These are phyloP conservation scores for Parochlus steinenii DNA, from an alignment of 2,888 invertebrate genomes.

Conservation along the genomic window DNA sequence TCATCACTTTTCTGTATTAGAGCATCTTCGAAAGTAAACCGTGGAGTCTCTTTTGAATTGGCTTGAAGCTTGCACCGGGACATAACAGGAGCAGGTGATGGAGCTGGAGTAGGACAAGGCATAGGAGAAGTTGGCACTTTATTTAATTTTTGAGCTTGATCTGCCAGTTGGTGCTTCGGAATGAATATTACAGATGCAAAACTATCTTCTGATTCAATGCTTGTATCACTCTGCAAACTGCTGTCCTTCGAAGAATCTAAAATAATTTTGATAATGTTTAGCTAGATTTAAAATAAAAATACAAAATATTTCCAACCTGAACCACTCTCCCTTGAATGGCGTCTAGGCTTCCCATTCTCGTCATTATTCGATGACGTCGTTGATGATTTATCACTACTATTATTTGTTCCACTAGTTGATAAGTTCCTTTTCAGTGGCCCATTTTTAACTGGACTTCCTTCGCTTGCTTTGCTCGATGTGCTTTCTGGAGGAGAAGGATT, in stretches of 20 bases:
- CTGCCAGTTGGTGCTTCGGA: slow-evolving; percentile 56
- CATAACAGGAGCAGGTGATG: slow-evolving; percentile 23
- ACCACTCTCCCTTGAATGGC: slow-evolving; percentile 72
- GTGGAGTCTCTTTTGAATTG: slow-evolving; percentile 7
- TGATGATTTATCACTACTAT: slow-evolving; percentile 7
- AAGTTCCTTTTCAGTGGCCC: slow-evolving; percentile 20
- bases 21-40: slow-evolving; percentile 23
- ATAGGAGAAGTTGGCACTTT: slow-evolving; percentile 63
- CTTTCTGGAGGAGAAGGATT: slow-evolving; percentile 12
- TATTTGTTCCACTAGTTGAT: slow-evolving; percentile 1
- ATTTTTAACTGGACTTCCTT: slow-evolving; percentile 16
- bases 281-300: no score
- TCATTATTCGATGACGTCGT: slow-evolving; percentile 14
- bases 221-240: slow-evolving; percentile 83
- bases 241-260: slow-evolving; percentile 69
- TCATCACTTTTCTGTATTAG: slow-evolving; percentile 21
- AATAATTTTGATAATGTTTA: background rate
- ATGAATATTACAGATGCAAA: slow-evolving; percentile 86
- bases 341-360: slow-evolving; percentile 40
- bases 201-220: slow-evolving; percentile 86
- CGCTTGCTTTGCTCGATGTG: background rate
- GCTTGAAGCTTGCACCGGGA: background rate
- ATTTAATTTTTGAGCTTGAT: slow-evolving; percentile 33
- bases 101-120: slow-evolving; percentile 30
- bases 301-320: slow-evolving; percentile 28